Base-by-base conservation (phyloP, 2,888 invertebrate species). In the Pseudoips prasinana region DNA sequence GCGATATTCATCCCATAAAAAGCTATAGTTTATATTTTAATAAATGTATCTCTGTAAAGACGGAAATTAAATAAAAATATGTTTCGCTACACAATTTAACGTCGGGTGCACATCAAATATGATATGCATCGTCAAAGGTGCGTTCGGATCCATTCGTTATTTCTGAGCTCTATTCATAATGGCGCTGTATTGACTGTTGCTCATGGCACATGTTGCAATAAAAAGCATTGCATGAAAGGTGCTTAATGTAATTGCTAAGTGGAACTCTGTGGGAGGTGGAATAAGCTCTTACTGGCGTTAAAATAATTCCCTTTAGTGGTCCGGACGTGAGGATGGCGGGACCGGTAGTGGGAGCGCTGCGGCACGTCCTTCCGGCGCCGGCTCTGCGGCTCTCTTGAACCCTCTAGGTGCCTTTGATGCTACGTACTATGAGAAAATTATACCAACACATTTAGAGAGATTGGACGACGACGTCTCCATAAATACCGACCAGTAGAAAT, bases 321-420 rank as follows among this genome's bases (percentile, higher is more conserved):
- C 59, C 66, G 73, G 75, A 76, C 59, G 69, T 59, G 68, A 69
- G 64, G 69, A 64, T 46, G 68, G 51, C 59, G 66, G 56, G 54
- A 51, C 59, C 63, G 74, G 72, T 61, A 64, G 67, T 58, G 68
- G 59, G 64, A 55, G 64, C 62, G 69, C 65, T 59, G 60, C 55
- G 64, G 62, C 64, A 66, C 73, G 65, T 74, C 72, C 77, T 77
- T 76, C 77, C 76, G 72, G 63, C 46, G 37, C 49, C 48, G 52
- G 51, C 55, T 46, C 54, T 53, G 56, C 57, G 57, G 49, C 60
- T 65, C 64, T 61, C 66, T 49, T 45, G 59, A 64, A 65, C 56
- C 67, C 56, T 62, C 66, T 62, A 63, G 63, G 61, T 60, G 61
- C 57, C 62, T 64, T 64, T 61, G 59, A 56, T 61, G 50, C 51